These are phyloP conservation scores for Phengaris arion DNA, from an alignment of 2,888 invertebrate genomes.

Conservation along the genomic window DNA sequence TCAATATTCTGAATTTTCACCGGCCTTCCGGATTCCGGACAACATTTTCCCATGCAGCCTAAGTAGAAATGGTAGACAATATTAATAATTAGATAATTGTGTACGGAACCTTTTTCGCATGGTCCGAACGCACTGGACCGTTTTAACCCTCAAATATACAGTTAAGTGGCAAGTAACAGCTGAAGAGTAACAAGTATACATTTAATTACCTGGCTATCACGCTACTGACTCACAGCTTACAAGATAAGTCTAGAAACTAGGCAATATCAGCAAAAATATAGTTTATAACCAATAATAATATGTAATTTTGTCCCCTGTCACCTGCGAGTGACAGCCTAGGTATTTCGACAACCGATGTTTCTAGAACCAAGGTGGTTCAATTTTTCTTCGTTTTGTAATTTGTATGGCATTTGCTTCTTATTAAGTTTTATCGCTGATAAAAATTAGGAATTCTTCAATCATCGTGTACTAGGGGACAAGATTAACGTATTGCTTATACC, in stretches of 20 bases:
- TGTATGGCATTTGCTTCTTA: not conserved
- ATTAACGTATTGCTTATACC: no score
- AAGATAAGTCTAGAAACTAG: not conserved
- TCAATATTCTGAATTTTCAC: no score
- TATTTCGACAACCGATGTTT: not conserved
- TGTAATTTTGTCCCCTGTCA: not conserved
- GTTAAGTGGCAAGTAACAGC: not conserved
- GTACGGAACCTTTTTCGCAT: not conserved
- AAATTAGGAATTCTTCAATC: no score
- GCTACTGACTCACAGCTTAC: not conserved
- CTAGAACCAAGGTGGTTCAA: not conserved
- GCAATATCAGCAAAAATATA: not conserved
- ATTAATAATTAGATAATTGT: not conserved
- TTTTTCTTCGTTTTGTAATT: not conserved
- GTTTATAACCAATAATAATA: slow-evolving; percentile 4
- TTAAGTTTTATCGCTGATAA: no score
- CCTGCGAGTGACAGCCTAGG: not conserved
- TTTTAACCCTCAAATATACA: slow-evolving; percentile 7
- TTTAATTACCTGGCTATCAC: not conserved
- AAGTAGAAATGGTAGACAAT: no score
- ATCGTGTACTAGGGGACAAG: no score
- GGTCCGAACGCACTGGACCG: not conserved
- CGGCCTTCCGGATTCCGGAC: no score
- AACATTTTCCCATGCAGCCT: no score
- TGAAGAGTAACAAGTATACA: not conserved